Evolutionary conservation across 2,113 vertebrate species (phyloP).

Genomic region (Dolichallabes microphthalmus): DNA sequence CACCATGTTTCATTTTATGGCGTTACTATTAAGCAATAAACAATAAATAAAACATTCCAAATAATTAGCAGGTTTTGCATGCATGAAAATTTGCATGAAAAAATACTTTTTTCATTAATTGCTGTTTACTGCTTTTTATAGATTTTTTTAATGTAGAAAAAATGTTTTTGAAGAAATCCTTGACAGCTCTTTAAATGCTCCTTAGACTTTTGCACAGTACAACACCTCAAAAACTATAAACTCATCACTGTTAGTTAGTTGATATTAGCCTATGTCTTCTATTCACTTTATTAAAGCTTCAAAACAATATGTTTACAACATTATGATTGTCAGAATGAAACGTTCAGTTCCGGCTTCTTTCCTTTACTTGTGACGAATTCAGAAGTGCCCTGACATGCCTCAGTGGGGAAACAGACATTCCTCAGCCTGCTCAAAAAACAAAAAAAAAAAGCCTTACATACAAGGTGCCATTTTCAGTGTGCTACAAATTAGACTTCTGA

Average conservation of each 20-base stretch:
- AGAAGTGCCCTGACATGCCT: slow-evolving; percentile 63
- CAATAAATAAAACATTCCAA: too few relatives aligned
- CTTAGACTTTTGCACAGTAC: not conserved
- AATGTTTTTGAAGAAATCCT: too few relatives aligned
- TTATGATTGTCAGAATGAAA: not conserved
- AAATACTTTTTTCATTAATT: too few relatives aligned
- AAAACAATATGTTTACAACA: not conserved
- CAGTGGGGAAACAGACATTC: slow-evolving; percentile 60
- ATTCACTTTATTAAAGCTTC: not conserved
- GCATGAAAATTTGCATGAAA: too few relatives aligned
- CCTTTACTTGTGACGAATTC: not conserved
- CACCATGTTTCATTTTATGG: not conserved
- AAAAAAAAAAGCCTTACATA: not conserved
- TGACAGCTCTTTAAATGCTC: too few relatives aligned
- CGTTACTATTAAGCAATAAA: too few relatives aligned
- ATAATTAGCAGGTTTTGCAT: too few relatives aligned
- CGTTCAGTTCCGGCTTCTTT: not conserved
- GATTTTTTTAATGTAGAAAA: too few relatives aligned
- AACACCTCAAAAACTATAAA: not conserved
- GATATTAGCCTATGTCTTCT: not conserved
- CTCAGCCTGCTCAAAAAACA: slow-evolving; percentile 58
- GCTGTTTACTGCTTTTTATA: too few relatives aligned
- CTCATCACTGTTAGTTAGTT: not conserved
- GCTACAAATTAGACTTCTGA: not conserved
- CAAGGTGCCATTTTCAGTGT: not conserved